Evolutionary conservation across 2,888 invertebrate species (phyloP), one percentile per base, ranked within the genome.

Genomic region (Cybosia mesomella): DNA sequence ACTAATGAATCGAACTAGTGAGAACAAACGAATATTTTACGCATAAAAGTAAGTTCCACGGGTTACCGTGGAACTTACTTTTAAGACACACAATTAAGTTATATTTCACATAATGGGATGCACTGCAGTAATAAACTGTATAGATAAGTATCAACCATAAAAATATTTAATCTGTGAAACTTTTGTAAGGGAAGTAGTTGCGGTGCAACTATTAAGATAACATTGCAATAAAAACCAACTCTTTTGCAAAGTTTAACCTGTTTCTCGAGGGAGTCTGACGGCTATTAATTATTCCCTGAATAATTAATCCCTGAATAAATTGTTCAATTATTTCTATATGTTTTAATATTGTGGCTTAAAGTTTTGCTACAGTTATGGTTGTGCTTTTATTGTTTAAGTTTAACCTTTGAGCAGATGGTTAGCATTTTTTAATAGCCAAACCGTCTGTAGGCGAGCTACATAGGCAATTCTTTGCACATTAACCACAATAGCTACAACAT

Each of bases 181-280:
- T 62, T 49, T 49, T 21, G 64, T 70, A 66, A 66, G 58, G 11
- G 32, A 70, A 77, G 63, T 58, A 70, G 64, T 70, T 67, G 65
- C 66, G 10, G 62, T 9, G 32, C 58, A 70, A 72, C 78, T 71
- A 73, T 68, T 73, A 66, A 80, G 78, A 80, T 79, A 72, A 77
- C 65, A 67, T 65, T 15, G 43, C 64, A 64, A 67, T 74, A 74
- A 72, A 73, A 75, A 59, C 65, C 22, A 55, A 69, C 55, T 62
- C 34, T 13, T 49, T 70, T 67, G 58, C 15, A 53, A 71, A 77
- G 63, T 77, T 72, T 2, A 18, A 61, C 32, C 28, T 34, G 32
- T 66, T 73, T 71, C 78, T 65, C 60, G 11, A 36, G 18, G 13
- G 53, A 77, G 59, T 53, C 61, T 11, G 61, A 43, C 49, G 49